phyloP scores from a whole-genome alignment of 2,797 vertebrate species.

The Anas acuta region DNA sequence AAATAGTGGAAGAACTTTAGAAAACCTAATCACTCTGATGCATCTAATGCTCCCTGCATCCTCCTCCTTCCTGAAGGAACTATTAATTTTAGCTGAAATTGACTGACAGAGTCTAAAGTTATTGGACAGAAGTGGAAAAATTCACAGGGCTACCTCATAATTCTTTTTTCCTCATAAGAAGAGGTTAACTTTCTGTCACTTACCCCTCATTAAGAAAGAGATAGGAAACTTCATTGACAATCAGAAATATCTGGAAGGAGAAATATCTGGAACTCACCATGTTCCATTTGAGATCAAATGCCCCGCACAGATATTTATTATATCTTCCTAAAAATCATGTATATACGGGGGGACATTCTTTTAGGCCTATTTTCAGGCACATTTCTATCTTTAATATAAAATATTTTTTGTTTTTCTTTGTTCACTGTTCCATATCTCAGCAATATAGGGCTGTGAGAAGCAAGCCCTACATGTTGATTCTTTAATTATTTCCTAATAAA shows the following conservation, averaged over 20 bases:
- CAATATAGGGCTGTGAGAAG: not conserved
- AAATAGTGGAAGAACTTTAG: not conserved
- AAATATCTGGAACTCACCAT: too few species aligned
- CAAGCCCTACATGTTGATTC: not conserved
- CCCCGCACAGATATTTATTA: not conserved
- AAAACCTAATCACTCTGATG: not conserved
- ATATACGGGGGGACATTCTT: not conserved
- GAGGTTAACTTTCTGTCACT: rapidly evolving
- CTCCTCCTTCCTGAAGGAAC: not conserved
- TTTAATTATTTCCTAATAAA: not conserved
- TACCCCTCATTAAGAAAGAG: rapidly evolving
- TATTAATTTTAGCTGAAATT: not conserved
- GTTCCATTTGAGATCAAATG: too few species aligned
- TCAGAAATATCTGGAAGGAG: not conserved
- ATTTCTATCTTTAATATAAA: not conserved
- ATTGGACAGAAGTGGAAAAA: not conserved
- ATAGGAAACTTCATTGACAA: not conserved
- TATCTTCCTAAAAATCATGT: not conserved
- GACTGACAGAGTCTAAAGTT: not conserved
- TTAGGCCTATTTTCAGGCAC: not conserved
- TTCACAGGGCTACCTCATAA: not conserved
- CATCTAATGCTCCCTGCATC: not conserved
- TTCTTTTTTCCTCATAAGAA: not conserved
- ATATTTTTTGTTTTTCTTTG: not conserved
- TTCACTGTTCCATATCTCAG: not conserved